Evolutionary conservation across 2,797 vertebrate species (phyloP).

Genomic region (Gadopsis bispinosus): DNA sequence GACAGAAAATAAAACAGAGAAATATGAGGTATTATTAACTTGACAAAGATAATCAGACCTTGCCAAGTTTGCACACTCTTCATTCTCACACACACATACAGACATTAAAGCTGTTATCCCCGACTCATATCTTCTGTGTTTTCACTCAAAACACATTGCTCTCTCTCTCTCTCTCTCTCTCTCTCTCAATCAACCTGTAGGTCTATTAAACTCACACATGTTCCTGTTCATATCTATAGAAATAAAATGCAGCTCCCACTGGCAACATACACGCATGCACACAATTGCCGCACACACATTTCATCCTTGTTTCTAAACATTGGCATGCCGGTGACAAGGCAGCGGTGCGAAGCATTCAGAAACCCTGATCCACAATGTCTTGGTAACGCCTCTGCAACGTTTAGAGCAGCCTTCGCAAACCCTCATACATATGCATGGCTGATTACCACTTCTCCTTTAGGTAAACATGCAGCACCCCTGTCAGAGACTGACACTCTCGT

Average conservation of each 20-base stretch:
- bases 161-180: slow-evolving; percentile 2
- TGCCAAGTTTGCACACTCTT: slow-evolving; percentile 26
- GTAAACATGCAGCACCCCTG: slow-evolving; percentile 53
- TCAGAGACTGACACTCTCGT: slow-evolving; percentile 15
- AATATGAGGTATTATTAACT: slow-evolving; percentile 47
- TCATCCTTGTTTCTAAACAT: slow-evolving; percentile 17
- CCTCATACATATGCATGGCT: slow-evolving; percentile 64
- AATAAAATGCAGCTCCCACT: slow-evolving; percentile 32
- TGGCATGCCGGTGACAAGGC: slow-evolving; percentile 32
- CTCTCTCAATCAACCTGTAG: slow-evolving; percentile 13
- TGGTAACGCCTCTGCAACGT: slow-evolving; percentile 56
- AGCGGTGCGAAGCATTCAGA: slow-evolving; percentile 25
- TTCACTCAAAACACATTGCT: slow-evolving; percentile 6
- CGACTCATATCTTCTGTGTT: slow-evolving; percentile 24
- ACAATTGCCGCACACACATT: slow-evolving; percentile 23
- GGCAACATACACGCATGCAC: not conserved
- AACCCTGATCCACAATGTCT: slow-evolving; percentile 39
- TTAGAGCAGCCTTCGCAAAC: slow-evolving; percentile 43
- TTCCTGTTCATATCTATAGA: slow-evolving; percentile 32
- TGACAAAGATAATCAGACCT: slow-evolving; percentile 32
- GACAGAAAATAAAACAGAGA: slow-evolving; percentile 29
- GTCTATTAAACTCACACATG: slow-evolving; percentile 30
- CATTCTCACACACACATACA: slow-evolving; percentile 7
- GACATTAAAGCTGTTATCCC: slow-evolving; percentile 19
- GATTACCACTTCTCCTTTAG: slow-evolving; percentile 55